phyloP scores from a whole-genome alignment of 2,888 invertebrate genomes.

The Crioceris asparagi region DNA sequence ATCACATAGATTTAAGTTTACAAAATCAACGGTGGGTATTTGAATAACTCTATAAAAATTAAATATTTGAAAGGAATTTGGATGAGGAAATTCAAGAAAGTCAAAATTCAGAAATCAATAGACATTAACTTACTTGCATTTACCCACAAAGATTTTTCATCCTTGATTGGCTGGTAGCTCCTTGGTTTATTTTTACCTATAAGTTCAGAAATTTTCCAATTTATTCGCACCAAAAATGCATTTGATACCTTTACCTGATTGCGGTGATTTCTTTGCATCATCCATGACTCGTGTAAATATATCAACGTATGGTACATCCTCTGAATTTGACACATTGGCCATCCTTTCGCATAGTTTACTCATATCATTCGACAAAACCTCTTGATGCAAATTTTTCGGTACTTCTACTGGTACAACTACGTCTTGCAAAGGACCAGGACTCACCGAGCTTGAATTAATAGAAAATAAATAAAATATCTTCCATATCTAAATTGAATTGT shows the following conservation, averaged over 20 bases:
- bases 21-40: too few relatives aligned
- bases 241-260: conserved; percentile 11
- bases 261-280: conserved; percentile 14
- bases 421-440: conserved; percentile 32
- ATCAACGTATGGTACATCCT: conserved; percentile 22
- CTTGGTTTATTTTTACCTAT: conserved; percentile 13
- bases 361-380: conserved; percentile 23
- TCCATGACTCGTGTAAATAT: conserved; percentile 21
- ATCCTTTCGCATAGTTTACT: conserved; percentile 21
- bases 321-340: conserved; percentile 17
- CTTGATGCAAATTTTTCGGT: conserved; percentile 24
- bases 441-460: conserved; percentile 33
- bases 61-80: too few relatives aligned
- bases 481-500: too few relatives aligned
- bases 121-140: conserved; percentile 15
- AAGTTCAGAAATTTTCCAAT: not conserved
- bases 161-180: conserved; percentile 19
- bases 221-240: not conserved
- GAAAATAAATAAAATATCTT: too few relatives aligned
- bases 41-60: too few relatives aligned
- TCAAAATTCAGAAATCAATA: too few relatives aligned
- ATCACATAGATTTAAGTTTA: too few relatives aligned
- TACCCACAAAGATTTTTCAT: conserved; percentile 28
- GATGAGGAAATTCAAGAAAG: too few relatives aligned
- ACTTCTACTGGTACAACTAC: conserved; percentile 26